Conservation (phyloP, 2,888 invertebrate species). For the Slavum lentiscoides region DNA sequence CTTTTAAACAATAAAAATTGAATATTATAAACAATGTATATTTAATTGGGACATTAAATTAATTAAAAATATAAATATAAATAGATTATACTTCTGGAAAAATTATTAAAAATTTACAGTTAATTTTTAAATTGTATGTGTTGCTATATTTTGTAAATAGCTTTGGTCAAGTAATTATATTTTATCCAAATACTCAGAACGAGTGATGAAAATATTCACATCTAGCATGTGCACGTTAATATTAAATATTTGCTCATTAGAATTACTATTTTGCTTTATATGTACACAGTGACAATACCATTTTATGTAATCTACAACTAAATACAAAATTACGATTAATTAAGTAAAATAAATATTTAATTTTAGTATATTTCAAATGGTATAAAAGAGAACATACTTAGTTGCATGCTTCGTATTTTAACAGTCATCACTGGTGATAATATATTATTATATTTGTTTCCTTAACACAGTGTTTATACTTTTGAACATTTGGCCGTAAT, state of each 20-base stretch:
- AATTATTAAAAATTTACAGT: too few species aligned
- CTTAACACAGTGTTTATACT: background rate
- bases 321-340: background rate
- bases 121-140: too few species aligned
- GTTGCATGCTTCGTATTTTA: background rate
- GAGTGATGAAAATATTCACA: background rate
- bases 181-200: background rate
- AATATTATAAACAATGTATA: too few species aligned
- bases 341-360: slow-evolving; percentile 17
- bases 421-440: background rate
- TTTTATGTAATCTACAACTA: background rate
- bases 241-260: background rate
- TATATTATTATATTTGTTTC: background rate
- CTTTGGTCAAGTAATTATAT: background rate
- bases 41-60: too few species aligned
- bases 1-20: too few species aligned
- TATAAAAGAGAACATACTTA: background rate
- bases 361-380: background rate
- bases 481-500: background rate
- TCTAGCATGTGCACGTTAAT: background rate
- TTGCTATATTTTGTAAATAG: background rate
- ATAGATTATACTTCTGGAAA: too few species aligned
- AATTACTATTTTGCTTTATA: background rate
- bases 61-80: too few species aligned
- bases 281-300: background rate